Evolutionary conservation across 2,797 vertebrate species (phyloP).

Genomic region (Girardinus metallicus): DNA sequence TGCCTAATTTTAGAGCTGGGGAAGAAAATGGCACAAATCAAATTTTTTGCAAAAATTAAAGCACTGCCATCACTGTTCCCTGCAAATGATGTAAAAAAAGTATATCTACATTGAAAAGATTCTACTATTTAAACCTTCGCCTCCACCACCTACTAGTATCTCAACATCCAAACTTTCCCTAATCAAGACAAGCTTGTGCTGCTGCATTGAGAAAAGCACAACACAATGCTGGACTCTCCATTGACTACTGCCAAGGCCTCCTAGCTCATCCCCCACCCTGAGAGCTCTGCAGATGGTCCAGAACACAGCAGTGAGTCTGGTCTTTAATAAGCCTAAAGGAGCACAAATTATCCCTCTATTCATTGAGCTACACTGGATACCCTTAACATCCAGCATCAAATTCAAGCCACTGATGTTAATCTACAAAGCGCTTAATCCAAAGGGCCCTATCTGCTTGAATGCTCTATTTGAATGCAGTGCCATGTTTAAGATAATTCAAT

Average conservation of each 20-base stretch:
- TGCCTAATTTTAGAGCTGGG: not conserved
- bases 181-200: not conserved
- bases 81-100: not conserved
- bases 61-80: not conserved
- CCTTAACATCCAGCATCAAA: not conserved
- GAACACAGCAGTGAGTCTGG: not conserved
- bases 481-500: not conserved
- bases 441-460: not conserved
- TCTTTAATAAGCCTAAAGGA: not conserved
- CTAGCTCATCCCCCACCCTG: not conserved
- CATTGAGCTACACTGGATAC: not conserved
- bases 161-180: not conserved
- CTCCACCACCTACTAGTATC: not conserved
- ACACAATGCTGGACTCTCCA: not conserved
- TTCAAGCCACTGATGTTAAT: not conserved
- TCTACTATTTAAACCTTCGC: not conserved
- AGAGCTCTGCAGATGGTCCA: not conserved
- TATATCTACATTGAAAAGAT: not conserved
- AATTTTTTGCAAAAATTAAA: not conserved
- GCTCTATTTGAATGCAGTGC: not conserved
- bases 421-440: not conserved
- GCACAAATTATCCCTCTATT: not conserved
- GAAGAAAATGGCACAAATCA: not conserved
- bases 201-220: not conserved
- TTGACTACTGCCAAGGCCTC: not conserved